Percentiles rank a stretch among this genome's conserved stretches.
These are phyloP conservation scores for Crypturellus undulatus DNA, from an alignment of 2,113 vertebrate genomes.

Conservation along the genomic window DNA sequence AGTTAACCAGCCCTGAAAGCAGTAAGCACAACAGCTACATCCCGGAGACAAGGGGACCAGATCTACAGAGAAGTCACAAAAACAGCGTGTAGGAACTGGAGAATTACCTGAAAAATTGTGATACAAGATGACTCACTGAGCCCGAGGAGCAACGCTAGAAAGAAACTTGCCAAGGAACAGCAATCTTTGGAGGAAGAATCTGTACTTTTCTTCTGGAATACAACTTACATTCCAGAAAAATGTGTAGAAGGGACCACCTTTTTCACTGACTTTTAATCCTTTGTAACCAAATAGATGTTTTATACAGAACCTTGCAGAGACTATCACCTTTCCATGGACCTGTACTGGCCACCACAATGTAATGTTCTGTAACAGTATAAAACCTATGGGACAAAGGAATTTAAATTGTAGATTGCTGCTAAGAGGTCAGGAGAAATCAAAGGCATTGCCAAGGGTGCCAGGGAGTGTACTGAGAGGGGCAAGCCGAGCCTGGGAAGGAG, in stretches of 20 bases:
- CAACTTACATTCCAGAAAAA: neutral
- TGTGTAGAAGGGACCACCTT: neutral
- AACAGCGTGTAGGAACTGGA: neutral
- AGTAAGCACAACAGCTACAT: neutral
- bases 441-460: neutral
- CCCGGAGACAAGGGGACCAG: neutral
- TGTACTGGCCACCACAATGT: neutral
- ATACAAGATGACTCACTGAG: neutral
- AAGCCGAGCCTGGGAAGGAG: neutral
- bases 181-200: neutral
- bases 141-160: neutral
- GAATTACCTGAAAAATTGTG: neutral
- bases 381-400: neutral
- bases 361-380: neutral
- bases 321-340: neutral
- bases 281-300: neutral
- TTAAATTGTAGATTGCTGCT: neutral
- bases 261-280: neutral
- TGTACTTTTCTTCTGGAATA: neutral
- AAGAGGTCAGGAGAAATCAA: neutral
- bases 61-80: neutral
- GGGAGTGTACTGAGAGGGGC: neutral
- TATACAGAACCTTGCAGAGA: fast-evolving
- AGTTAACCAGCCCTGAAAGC: neutral
- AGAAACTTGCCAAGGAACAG: neutral